Base-by-base conservation (phyloP, 2,888 invertebrate species). In the Euzetes globulus region DNA sequence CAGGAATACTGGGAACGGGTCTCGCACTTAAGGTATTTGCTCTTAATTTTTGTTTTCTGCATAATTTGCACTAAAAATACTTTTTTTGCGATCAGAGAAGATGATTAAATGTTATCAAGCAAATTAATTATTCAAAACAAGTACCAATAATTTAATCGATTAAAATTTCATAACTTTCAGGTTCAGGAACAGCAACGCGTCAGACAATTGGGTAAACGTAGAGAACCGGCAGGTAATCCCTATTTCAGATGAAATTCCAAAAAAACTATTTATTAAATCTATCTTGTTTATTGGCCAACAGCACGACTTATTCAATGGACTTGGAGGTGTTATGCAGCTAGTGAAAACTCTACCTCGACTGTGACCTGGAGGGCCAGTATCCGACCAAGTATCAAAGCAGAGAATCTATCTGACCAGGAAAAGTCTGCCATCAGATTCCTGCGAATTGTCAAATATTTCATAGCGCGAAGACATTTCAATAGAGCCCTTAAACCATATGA, bases 271-370 rank as follows among this genome's bases (percentile, higher is more conserved):
- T 27, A n/a, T 33, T 60, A 60, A 17, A 33, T 25, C 1, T 33
- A 3, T 25, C 2, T 33, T 7, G 29, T 60, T 3, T 19, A 52
- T 19, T 52, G 1, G 17, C 15, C 4, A n/a, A 33, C 29, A 68
- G 68, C 68, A 37, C 41, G 45, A 68, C n/a, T 68, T 9, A 74
- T 74, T 50, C 74, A 74, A 45, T 71, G 74, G 41, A 55, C 74
- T n/a, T 74, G 74, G 74, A 70, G 74, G 33, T 74, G 70, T 33
- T 74, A 74, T 71, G 70, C 55, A 11, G 47, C 71, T 29, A 50
- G 70, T 29, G 27, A 27, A 17, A 74, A 71, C n/a, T 71, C 74
- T 17, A 71, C 22, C 0, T 71, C 70, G 2, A 37, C 27, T 1
- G 71, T 60, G n/a, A 74, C 71, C 2, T 74, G 74, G 74, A 58